phyloP scores from a whole-genome alignment of 2,888 invertebrate genomes.

The Elysia crispata region DNA sequence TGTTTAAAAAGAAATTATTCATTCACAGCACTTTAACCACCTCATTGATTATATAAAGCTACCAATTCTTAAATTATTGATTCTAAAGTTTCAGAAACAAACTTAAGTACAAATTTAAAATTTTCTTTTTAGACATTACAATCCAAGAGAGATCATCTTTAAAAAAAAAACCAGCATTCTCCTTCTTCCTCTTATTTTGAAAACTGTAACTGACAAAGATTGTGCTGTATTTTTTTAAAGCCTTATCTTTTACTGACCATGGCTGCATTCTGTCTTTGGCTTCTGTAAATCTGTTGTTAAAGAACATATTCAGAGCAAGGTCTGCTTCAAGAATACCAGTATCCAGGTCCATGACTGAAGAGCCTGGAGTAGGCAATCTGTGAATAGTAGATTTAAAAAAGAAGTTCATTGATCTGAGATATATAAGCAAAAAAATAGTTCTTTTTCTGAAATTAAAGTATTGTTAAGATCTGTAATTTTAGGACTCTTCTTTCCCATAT shows the following conservation, averaged over 20 bases:
- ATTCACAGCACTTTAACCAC: no score
- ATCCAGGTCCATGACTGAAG: conserved; percentile 78
- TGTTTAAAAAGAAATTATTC: no score
- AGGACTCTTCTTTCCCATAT: neutral
- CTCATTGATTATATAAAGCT: neutral
- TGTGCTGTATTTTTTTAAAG: neutral
- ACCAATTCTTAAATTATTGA: no score
- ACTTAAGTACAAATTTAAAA: no score
- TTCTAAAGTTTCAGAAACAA: no score
- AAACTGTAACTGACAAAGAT: conserved; percentile 1
- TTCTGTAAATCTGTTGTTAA: conserved; percentile 92
- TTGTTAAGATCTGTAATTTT: neutral
- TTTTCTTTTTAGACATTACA: neutral
- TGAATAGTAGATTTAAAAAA: no score
- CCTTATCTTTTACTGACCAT: conserved; percentile 81
- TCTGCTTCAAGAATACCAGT: conserved; percentile 87
- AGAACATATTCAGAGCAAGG: conserved; percentile 90
- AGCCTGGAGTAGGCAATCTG: no score
- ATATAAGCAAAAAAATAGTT: no score
- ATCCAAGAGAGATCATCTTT: neutral
- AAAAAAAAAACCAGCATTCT: neutral
- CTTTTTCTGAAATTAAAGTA: neutral
- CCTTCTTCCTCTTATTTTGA: no score
- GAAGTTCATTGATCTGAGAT: neutral
- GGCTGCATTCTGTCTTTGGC: conserved; percentile 89